Base-by-base conservation (phyloP, 2,888 invertebrate genomes). In the Cheilosia pagana region DNA sequence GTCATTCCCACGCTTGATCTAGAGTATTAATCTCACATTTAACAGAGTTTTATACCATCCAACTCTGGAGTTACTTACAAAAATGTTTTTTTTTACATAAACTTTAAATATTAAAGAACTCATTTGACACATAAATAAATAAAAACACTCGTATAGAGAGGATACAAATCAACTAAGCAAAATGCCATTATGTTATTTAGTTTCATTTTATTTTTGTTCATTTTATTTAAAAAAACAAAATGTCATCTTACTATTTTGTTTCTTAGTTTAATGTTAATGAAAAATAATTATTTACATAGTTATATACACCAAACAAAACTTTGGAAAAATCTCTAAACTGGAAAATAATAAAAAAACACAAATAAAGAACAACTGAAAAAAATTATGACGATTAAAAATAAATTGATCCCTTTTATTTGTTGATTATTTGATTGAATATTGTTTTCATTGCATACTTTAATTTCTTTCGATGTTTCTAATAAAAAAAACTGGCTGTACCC, bases 161-260 rank as follows among this genome's bases (percentile, higher is more conserved):
- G 25, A 71, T 48, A 39, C 60, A 67, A 77, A 82, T 41, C 60
- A 59, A 63, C 55, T 62, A 74, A 76, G 60, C 59, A 68, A 77
- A 71, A 71, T 72, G 74, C 74, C 78, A 79, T 83, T 68, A 83
- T 79, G 74, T 74, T 68, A 83, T 63, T 75, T 75, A 75, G 60
- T 74, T 70, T 60, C 45, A 59, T 25, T 70, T 39, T 8, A 16
- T 31, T 65, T 63, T 75, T 35, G 10, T 52, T 74, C 12, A 43
- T 35, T 74, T 62, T 53, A 31, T 57, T 79, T 68, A 23, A 62
- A 43, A 39, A 74, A 67, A 52, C 45, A 67, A 72, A 62, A 52
- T 35, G 57, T 57, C 67, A 78, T 43, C 62, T 75, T 74, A 63
- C 59, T 63, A 53, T 70, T 74, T 79, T 74, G 48, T 74, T 53